phyloP scores from a whole-genome alignment of 2,113 vertebrate genomes.

The Chauna torquata region DNA sequence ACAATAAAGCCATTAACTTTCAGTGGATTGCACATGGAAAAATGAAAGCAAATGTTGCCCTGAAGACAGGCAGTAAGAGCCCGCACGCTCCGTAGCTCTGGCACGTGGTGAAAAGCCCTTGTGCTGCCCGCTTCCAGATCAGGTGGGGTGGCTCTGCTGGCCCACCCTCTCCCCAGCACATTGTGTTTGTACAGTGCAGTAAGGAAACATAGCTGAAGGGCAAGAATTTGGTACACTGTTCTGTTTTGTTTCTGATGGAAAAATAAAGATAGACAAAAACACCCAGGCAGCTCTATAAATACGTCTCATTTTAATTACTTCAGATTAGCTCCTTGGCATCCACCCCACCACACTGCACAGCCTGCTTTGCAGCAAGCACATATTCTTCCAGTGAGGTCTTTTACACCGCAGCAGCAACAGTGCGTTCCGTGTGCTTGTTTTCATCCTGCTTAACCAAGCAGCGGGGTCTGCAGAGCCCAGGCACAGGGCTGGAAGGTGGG shows the following conservation, averaged over 20 bases:
- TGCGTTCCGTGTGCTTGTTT: not conserved
- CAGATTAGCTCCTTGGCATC: not conserved
- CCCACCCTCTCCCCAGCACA: not conserved
- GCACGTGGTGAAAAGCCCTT: not conserved
- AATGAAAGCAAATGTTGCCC: not conserved
- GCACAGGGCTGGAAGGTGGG: fast-evolving
- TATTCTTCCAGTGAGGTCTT: not conserved
- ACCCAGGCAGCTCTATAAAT: slow-evolving; percentile 46
- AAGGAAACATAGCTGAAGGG: fast-evolving
- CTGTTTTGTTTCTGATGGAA: not conserved
- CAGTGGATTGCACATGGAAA: not conserved
- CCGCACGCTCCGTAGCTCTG: not conserved
- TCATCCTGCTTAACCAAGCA: not conserved
- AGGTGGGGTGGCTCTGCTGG: not conserved
- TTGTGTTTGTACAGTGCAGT: fast-evolving
- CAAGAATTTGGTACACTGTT: not conserved
- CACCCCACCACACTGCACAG: not conserved
- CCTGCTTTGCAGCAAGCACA: not conserved
- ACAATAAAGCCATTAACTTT: not conserved
- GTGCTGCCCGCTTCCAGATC: not conserved
- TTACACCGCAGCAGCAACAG: not conserved
- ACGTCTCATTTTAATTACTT: slow-evolving; percentile 55
- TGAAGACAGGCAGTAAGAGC: not conserved
- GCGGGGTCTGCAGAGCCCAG: not conserved
- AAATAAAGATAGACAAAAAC: not conserved